Conservation (phyloP, 2,113 vertebrate species). For the Cyprichromis sp. region DNA sequence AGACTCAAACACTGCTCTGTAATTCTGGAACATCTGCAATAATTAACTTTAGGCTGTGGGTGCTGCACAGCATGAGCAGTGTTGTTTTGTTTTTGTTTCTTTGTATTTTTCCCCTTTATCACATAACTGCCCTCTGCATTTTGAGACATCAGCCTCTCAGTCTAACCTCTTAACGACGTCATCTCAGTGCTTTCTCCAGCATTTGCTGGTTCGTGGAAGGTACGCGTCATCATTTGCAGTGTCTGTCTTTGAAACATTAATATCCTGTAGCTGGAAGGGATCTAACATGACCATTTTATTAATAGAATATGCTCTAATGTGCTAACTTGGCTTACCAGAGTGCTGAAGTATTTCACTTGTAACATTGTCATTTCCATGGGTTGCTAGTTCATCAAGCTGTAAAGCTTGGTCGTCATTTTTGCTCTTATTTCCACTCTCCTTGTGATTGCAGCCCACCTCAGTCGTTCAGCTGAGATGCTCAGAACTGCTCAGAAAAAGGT, state of each 20-base stretch:
- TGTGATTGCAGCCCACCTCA: neutral
- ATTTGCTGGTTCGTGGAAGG: neutral
- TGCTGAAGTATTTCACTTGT: neutral
- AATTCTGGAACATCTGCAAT: neutral
- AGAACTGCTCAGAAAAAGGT: neutral
- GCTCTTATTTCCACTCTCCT: neutral
- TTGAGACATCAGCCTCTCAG: neutral
- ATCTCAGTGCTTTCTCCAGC: neutral
- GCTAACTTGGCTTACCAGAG: neutral
- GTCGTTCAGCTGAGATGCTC: neutral
- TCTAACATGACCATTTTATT: neutral
- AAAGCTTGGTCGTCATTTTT: neutral
- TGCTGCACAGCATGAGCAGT: neutral
- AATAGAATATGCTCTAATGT: neutral
- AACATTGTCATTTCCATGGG: neutral
- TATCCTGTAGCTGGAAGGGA: neutral
- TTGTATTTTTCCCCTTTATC: neutral
- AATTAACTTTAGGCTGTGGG: neutral
- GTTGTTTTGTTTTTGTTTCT: neutral
- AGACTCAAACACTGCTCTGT: neutral
- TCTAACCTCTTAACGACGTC: neutral
- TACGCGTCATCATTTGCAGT: neutral
- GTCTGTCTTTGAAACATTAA: neutral
- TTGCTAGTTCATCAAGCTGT: neutral
- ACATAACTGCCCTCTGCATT: neutral